Evolutionary conservation across 1,140 invertebrate genomes (phyloP).

Genomic region (Drosophila pandora): DNA sequence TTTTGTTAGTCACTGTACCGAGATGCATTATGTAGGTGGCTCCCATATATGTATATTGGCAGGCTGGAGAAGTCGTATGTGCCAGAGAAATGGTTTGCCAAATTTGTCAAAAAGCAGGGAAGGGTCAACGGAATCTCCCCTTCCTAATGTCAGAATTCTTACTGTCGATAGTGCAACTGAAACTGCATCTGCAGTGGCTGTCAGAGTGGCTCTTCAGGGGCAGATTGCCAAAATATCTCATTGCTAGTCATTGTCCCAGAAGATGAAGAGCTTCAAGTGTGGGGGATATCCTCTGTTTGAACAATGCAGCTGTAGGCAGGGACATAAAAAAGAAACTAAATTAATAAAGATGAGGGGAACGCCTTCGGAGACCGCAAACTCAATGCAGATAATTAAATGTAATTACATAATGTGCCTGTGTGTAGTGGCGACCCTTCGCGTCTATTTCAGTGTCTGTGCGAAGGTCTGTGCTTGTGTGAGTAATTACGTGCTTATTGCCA

Average conservation of each 20-base stretch:
- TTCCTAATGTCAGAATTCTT: slow-evolving; percentile 5
- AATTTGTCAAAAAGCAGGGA: slow-evolving; percentile 31
- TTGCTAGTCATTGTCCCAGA: slow-evolving; percentile 3
- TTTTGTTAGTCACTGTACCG: slow-evolving; percentile 10
- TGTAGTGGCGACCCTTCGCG: slow-evolving; percentile 9
- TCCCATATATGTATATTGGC: slow-evolving; percentile 25
- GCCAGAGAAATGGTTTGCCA: slow-evolving; percentile 29
- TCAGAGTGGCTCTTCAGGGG: slow-evolving; percentile 38
- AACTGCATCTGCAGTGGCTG: slow-evolving; percentile 29
- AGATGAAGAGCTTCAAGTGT: slow-evolving; percentile 7
- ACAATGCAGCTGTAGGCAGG: slow-evolving; percentile 32
- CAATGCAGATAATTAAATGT: slow-evolving; percentile 80
- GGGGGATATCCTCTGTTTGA: background rate
- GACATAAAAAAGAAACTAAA: slow-evolving; percentile 29
- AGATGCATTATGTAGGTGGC: slow-evolving; percentile 30
- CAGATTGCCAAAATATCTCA: slow-evolving; percentile 33
- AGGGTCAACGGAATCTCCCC: too few relatives aligned
- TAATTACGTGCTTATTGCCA: slow-evolving; percentile 52
- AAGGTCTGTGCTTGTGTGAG: slow-evolving; percentile 26
- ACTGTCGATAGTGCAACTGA: slow-evolving; percentile 6
- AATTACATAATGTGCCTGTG: slow-evolving; percentile 73
- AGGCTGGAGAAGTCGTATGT: slow-evolving; percentile 21
- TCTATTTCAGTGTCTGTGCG: slow-evolving; percentile 19
- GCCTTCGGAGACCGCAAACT: slow-evolving; percentile 57
- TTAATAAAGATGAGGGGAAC: slow-evolving; percentile 57